Evolutionary conservation across 2,113 vertebrate species (phyloP).

Genomic region (Silurus glanis): DNA sequence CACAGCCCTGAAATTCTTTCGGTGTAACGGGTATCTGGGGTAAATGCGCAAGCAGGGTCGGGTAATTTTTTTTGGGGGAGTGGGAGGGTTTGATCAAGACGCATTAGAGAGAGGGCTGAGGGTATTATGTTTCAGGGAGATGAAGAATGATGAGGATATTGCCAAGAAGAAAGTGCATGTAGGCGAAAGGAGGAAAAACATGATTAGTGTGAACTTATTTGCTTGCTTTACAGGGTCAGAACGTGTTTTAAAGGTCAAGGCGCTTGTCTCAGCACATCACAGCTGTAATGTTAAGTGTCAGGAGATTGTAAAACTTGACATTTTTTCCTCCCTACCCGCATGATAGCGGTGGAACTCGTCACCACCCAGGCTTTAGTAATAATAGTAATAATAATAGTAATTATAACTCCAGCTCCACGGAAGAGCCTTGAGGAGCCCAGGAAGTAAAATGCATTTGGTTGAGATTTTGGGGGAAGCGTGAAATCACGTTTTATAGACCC

Average conservation of each 20-base stretch:
- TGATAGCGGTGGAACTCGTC: not conserved
- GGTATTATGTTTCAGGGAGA: slow-evolving; percentile 42
- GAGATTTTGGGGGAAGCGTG: not conserved
- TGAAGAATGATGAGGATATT: slow-evolving; percentile 29
- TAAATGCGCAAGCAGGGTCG: slow-evolving; percentile 17
- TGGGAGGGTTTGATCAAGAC: slow-evolving; percentile 30
- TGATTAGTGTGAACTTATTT: not conserved
- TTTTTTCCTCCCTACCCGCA: not conserved
- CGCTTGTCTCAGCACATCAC: slow-evolving; percentile 1
- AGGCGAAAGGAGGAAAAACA: not conserved
- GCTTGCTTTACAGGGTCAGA: not conserved
- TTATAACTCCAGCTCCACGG: slow-evolving; percentile 14
- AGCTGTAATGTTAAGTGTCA: not conserved
- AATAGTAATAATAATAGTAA: slow-evolving; percentile 36
- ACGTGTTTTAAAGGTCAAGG: slow-evolving; percentile 12
- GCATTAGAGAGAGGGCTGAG: slow-evolving; percentile 40
- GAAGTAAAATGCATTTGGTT: not conserved
- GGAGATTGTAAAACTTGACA: not conserved
- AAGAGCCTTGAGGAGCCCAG: slow-evolving; percentile 35
- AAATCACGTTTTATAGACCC: slow-evolving; percentile 30
- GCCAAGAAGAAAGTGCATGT: slow-evolving; percentile 14
- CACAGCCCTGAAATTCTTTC: slow-evolving; percentile 50
- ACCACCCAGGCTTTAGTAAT: slow-evolving; percentile 15
- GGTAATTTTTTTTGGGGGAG: slow-evolving; percentile 20
- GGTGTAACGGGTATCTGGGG: slow-evolving; percentile 54